Base-by-base conservation (phyloP, 2,797 vertebrate genomes). In the Xiphophorus birchmanni region DNA sequence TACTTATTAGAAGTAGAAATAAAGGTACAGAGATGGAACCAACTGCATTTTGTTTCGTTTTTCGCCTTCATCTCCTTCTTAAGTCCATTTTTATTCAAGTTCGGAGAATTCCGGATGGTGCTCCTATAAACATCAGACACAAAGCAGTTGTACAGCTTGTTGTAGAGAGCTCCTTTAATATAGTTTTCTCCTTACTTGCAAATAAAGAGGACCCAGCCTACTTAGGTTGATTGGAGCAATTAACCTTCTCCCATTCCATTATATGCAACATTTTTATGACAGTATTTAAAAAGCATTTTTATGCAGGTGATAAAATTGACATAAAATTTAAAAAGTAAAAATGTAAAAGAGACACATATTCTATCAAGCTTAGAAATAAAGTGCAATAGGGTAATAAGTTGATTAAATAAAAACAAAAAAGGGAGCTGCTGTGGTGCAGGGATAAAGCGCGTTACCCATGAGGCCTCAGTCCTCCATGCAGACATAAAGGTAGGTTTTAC, bases 41-140 rank as follows among this genome's bases (percentile, higher is more conserved):
- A 72, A 79, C 78, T 82, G 72, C 78, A 89, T 87, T 77, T 52
- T 63, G 73, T 81, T 76, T 87, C 79, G 7, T 48, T 60, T 84
- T 85, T 76, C 73, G 65, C 63, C n/a, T 44, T 78, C 73, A 80
- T 83, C 79, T 37, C 80, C 84, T 85, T 74, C 56, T 86, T 52
- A 73, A 79, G 37, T 84, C n/a, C 10, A 58, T 85, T 88, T 77
- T 6, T 54, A 69, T 81, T 79, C 74, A 78, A 37, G 37, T 76
- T 79, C 23, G 15, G 26, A 10, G 72, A 44, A 37, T 77, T 23
- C 23, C 75, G 74, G 73, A 74, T 18, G 35, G 54, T 73, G 69
- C 82, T 44, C 35, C 47, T 80, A 54, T 73, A 85, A 80, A 13
- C 21, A 82, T 86, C 74, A 60, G 29, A 7, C 23, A 78, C 74